Percentiles rank a stretch among this genome's conserved stretches.
Evolutionary conservation across 2,888 invertebrate species (phyloP).

Genomic region (Eupeodes luniger): DNA sequence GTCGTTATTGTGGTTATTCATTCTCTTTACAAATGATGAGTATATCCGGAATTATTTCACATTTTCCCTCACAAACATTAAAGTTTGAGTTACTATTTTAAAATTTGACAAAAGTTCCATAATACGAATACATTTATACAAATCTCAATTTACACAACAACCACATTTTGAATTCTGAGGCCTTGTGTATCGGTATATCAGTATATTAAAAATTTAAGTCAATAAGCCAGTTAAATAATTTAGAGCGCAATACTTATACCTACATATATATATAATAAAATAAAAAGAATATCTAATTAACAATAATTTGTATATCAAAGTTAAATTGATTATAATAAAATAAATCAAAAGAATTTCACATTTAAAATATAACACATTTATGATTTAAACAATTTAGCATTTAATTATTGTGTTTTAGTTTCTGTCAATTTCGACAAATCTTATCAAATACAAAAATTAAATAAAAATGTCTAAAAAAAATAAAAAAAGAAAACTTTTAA

Average conservation of each 20-base stretch:
- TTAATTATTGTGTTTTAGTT: conserved; percentile 1
- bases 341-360: neutral
- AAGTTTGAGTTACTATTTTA: neutral
- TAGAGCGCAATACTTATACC: conserved; percentile 9
- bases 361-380: neutral
- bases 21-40: no score
- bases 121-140: neutral
- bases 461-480: conserved; percentile 1
- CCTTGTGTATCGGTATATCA: neutral
- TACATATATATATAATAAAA: neutral
- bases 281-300: neutral
- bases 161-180: neutral
- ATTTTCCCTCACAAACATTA: no score
- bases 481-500: neutral
- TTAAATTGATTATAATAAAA: neutral
- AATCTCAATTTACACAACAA: neutral
- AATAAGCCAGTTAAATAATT: conserved; percentile 16
- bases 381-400: neutral
- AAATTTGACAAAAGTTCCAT: neutral
- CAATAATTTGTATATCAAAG: conserved; percentile 2
- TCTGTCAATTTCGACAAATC: neutral
- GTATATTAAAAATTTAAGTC: conserved; percentile 10
- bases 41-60: no score
- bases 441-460: neutral
- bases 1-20: no score